Evolutionary conservation across 1,140 invertebrate species (phyloP), one percentile per base, ranked within the genome.

Genomic region (Saccostrea echinata): DNA sequence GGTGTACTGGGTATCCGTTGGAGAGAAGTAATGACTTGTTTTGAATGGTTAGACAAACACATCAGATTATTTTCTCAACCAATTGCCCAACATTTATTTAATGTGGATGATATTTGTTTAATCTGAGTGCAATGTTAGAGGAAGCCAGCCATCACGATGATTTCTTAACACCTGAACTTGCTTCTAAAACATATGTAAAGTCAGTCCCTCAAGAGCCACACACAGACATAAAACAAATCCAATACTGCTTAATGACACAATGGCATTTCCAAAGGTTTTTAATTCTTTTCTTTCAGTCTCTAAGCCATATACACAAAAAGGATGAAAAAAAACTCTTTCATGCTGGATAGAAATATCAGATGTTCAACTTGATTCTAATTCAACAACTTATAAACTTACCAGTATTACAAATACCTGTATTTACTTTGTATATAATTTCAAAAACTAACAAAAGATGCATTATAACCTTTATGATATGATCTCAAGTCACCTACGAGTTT

Each of bases 41-140:
- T 76, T 76, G 27, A 33, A 76, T 76, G 68, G 27, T 76, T 76
- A 76, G 30, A 76, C 68, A 76, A 76, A 76, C 30, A 76, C 12
- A 76, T 76, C 13, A 16, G 24, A 76, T 76, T 76, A 76, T 76
- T 76, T 76, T 76, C 68, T 76, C 30, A 35, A 27, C 68, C 24
- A 76, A 76, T 76, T 76, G 68, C 68, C 27, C 68, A 76, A 76
- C 68, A 76, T 76, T 76, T 76, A 16, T 76, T 76, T 76, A 76
- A 76, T 33, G 30, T 76, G 68, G 68, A 27, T 76, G 68, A 76
- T 76, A 76, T 76, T 76, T 76, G 30, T 76, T 76, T 76, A 76
- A 76, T 76, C 68, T 33, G 30, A 76, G 57, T 64, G 57, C 57
- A 64, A 6, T 24, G 57, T 64, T 43, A 76, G 24, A 33, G 68